Evolutionary conservation across 2,113 vertebrate species (phyloP), one percentile per base, ranked within the genome.

Genomic region (Diphyllodes magnificus): DNA sequence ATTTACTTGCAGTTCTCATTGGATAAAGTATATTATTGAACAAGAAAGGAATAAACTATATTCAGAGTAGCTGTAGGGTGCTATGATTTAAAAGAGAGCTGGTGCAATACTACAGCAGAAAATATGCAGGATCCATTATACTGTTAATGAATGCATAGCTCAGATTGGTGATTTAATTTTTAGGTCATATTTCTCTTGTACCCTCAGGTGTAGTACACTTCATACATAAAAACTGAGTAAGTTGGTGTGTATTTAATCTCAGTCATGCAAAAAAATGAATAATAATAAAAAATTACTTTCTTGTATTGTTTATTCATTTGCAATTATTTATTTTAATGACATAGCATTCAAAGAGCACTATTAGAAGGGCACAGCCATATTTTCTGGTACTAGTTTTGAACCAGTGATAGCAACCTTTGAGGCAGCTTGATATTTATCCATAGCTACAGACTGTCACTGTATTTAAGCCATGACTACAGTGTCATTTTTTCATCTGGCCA

Each of bases 11-110:
- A 16, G 60, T 88, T 91, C 86, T 90, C 69, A 64, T 68, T 76
- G 69, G 80, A 91, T 92, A 92, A 96, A 93, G 69, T 91, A 28
- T 86, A 68, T 91, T 92, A 84, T 88, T 91, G 83, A 92, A 57
- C 40, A 82, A 68, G 90, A 86, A 92, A 86, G 60, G 68, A 94
- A 96, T 94, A 86, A 95, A 92, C 51, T 75, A 25, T 68, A 94
- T 88, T 94, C 88, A 95, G 51, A 84, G 51, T 86, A 92, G 92
- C 96, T 92, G 92, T 86, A 45, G 94, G 91, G 86, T 94, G 86
- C 81, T 84, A 6, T 89, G 83, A 81, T 83, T 96, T 94, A 93
- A 94, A 86, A 35, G 88, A 90, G 81, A 92, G 77, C 72, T 86
- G 83, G 40, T 89, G 69, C 53, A 83, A 30, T 60, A 21, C 64